phyloP scores from a whole-genome alignment of 2,113 vertebrate species.

The Sula dactylatra region DNA sequence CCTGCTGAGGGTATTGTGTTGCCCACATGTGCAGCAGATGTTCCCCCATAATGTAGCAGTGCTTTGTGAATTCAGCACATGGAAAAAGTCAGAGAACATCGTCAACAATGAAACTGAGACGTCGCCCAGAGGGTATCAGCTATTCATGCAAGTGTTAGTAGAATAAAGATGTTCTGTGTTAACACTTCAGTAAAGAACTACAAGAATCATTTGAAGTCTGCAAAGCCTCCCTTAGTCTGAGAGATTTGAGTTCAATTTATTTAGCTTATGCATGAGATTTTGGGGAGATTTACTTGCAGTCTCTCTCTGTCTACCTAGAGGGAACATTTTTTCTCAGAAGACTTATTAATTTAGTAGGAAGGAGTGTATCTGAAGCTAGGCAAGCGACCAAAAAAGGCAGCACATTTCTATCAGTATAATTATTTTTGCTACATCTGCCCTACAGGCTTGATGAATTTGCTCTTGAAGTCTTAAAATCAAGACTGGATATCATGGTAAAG shows the following conservation, averaged over 20 bases:
- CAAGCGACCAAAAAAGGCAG: neutral
- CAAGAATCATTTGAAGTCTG: slow-evolving; percentile 18
- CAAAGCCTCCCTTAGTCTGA: slow-evolving; percentile 22
- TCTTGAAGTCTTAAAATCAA: slow-evolving; percentile 6
- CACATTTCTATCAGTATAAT: neutral
- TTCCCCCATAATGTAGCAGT: neutral
- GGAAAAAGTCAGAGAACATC: neutral
- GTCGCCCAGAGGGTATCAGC: neutral
- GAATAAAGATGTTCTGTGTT: slow-evolving; percentile 28
- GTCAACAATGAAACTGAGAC: neutral
- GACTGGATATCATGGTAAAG: neutral
- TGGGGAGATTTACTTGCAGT: neutral
- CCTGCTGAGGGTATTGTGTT: neutral
- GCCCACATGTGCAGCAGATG: neutral
- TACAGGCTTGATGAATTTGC: neutral
- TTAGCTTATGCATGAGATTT: slow-evolving; percentile 42
- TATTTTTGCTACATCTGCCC: slow-evolving; percentile 16
- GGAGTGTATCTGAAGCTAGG: neutral
- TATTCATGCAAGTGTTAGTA: neutral
- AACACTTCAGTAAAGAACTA: slow-evolving; percentile 26
- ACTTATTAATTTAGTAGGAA: slow-evolving; percentile 6
- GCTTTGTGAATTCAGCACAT: neutral
- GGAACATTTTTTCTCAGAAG: neutral
- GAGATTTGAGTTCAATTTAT: slow-evolving; percentile 36
- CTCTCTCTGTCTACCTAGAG: neutral